These are phyloP conservation scores for Protophormia terraenovae DNA, from an alignment of 2,888 invertebrate species.

Conservation along the genomic window DNA sequence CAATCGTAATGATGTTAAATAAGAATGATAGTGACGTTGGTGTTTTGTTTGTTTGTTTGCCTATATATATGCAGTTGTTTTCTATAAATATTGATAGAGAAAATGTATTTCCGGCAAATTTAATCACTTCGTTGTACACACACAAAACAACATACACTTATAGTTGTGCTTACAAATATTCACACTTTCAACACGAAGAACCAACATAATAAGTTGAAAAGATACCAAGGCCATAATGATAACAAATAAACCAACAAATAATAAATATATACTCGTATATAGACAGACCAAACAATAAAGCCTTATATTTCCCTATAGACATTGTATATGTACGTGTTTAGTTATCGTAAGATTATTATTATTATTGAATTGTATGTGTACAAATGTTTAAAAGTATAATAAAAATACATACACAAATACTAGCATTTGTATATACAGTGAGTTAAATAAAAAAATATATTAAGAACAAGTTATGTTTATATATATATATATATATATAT, in stretches of 20 bases:
- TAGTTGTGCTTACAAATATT: background rate
- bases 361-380: constrained; percentile 34
- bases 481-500: background rate
- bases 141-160: background rate
- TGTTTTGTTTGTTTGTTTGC: background rate
- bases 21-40: background rate
- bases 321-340: constrained; percentile 14
- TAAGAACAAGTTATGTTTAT: background rate
- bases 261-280: background rate
- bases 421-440: no score
- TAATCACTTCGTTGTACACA: constrained; percentile 35
- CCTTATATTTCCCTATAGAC: constrained; percentile 28
- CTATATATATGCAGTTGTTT: background rate
- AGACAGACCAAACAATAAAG: constrained; percentile 10
- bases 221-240: constrained; percentile 16
- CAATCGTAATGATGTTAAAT: background rate
- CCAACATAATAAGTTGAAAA: background rate
- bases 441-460: no score
- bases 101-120: constrained; percentile 44
- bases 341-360: constrained; percentile 44
- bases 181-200: background rate
- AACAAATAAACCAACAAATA: constrained; percentile 4
- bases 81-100: constrained; percentile 47
- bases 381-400: background rate
- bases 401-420: background rate